phyloP scores from a whole-genome alignment of 2,113 vertebrate species.

The Heliornis fulica region DNA sequence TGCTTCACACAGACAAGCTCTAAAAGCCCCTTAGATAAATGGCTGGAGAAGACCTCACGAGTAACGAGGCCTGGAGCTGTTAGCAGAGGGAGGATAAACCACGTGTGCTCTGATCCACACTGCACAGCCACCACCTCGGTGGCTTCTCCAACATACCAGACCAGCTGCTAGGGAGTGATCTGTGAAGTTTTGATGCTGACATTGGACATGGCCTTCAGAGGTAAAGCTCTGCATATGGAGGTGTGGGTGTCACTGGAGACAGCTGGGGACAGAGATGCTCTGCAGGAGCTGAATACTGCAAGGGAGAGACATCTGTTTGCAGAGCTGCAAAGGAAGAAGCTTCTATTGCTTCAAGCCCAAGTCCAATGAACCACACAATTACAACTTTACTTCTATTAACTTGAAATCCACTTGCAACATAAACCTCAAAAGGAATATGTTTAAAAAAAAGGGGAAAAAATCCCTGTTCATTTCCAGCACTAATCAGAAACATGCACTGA shows the following conservation, averaged over 20 bases:
- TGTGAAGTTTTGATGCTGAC: background rate
- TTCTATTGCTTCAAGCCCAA: background rate
- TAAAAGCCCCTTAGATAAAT: background rate
- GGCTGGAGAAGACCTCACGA: background rate
- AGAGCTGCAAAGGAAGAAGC: background rate
- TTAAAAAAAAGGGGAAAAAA: background rate
- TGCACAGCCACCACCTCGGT: fast-evolving
- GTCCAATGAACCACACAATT: background rate
- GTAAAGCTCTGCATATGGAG: background rate
- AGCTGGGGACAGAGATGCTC: background rate
- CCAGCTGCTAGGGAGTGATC: background rate
- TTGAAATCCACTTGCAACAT: conserved; percentile 29
- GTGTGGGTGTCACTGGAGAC: background rate
- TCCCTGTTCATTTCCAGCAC: conserved; percentile 22
- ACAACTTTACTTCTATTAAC: background rate
- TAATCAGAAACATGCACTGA: conserved; percentile 61
- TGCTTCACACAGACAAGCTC: background rate
- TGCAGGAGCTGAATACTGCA: background rate
- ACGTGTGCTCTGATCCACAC: fast-evolving
- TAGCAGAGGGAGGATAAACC: background rate
- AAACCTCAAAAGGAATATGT: conserved; percentile 17
- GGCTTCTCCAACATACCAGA: fast-evolving
- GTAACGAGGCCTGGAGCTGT: background rate
- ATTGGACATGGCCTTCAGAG: background rate
- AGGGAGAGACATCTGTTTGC: background rate